phyloP scores from a whole-genome alignment of 2,888 invertebrate species.

The Strigamia transsilvanica region DNA sequence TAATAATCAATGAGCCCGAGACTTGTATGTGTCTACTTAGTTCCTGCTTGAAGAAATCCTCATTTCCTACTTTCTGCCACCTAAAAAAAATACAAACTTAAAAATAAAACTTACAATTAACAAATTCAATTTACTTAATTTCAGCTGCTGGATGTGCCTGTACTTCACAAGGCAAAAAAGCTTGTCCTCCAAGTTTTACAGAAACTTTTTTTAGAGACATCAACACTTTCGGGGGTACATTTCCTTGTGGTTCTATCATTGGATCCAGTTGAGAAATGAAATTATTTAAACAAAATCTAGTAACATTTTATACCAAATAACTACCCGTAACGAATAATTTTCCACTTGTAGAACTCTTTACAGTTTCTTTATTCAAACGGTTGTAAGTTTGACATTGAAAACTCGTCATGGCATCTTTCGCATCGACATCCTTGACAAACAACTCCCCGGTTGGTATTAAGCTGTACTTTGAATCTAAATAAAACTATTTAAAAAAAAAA shows the following conservation, averaged over 20 bases:
- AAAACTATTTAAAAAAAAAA: not conserved
- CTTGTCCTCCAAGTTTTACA: not conserved
- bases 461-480: conserved; percentile 51
- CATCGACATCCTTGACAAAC: conserved; percentile 10
- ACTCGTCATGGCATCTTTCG: conserved; percentile 29
- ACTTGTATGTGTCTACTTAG: not conserved
- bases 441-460: conserved; percentile 45
- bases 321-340: conserved; percentile 46
- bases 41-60: not conserved
- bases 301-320: not conserved
- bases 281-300: not conserved
- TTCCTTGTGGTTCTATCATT: conserved; percentile 34
- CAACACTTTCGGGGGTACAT: conserved; percentile 17
- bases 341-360: conserved; percentile 32
- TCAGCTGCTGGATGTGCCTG: conserved; percentile 35
- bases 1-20: conserved; percentile 17
- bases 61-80: not conserved
- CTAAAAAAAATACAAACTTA: not conserved
- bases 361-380: conserved; percentile 41
- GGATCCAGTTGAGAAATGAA: not conserved
- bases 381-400: conserved; percentile 51
- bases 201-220: not conserved
- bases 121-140: conserved; percentile 6
- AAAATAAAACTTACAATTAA: not conserved
- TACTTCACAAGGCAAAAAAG: conserved; percentile 41